phyloP scores from a whole-genome alignment of 2,797 vertebrate species.

The Salarias fasciatus region DNA sequence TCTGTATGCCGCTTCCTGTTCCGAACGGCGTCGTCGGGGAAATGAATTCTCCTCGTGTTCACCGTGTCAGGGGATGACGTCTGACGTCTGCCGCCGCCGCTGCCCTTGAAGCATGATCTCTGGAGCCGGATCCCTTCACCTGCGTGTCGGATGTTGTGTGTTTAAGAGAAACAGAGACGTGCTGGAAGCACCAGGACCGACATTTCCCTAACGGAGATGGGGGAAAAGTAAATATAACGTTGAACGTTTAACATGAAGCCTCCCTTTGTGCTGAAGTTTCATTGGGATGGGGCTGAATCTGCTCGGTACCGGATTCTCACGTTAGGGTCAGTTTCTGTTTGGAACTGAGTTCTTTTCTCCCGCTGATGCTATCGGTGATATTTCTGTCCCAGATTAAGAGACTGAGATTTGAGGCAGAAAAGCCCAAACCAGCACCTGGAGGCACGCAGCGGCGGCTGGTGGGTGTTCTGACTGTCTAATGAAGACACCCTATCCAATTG shows the following conservation, averaged over 20 bases:
- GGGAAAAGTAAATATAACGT: too few species aligned
- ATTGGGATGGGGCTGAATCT: too few species aligned
- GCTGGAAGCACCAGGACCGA: too few species aligned
- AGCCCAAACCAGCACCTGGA: too few species aligned
- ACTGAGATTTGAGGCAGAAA: background rate
- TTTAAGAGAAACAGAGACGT: background rate
- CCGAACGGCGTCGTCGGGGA: background rate
- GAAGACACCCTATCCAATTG: background rate
- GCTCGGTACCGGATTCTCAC: too few species aligned
- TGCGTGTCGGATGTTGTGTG: conserved; percentile 10
- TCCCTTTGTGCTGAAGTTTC: too few species aligned
- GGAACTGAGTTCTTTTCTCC: too few species aligned
- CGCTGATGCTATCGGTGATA: background rate
- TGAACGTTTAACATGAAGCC: too few species aligned
- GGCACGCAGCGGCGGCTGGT: background rate
- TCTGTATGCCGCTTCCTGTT: conserved; percentile 17
- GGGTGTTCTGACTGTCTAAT: background rate
- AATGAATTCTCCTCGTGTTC: conserved; percentile 45
- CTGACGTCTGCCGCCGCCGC: conserved; percentile 22
- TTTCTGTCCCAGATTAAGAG: background rate
- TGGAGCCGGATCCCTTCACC: conserved; percentile 26
- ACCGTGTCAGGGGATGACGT: conserved; percentile 19
- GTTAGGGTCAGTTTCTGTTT: too few species aligned
- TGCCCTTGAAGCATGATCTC: conserved; percentile 11
- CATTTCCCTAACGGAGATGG: too few species aligned